A percentile compares a stretch with the other conserved stretches of the same genome.
Evolutionary conservation across 1,140 invertebrate species (phyloP).

Genomic region (Camponotus pennsylvanicus): DNA sequence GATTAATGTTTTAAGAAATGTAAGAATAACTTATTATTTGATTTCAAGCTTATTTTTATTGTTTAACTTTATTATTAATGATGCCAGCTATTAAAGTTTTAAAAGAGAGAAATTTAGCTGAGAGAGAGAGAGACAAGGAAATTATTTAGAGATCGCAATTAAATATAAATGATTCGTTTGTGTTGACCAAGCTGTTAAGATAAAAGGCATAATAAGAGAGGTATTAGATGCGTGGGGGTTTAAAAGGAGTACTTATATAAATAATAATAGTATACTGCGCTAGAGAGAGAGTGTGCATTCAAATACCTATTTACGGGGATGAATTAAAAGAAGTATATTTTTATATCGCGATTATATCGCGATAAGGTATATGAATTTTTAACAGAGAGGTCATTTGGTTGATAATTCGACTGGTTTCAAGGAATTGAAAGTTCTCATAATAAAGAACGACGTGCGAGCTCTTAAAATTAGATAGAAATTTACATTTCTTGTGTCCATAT

Average conservation of each 20-base stretch:
- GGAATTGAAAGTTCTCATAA: background rate
- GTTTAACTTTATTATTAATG: background rate
- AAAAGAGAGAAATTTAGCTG: slow-evolving; percentile 16
- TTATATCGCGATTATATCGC: slow-evolving; percentile 65
- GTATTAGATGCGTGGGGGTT: slow-evolving; percentile 19
- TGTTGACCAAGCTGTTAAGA: slow-evolving; percentile 52
- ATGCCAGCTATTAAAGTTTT: slow-evolving; percentile 45
- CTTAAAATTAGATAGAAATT: background rate
- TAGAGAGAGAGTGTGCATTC: slow-evolving; percentile 53
- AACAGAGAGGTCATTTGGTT: slow-evolving; percentile 52
- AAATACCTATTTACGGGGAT: slow-evolving; percentile 51
- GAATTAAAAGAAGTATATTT: slow-evolving; percentile 66
- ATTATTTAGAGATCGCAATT: slow-evolving; percentile 34
- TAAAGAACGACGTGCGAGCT: background rate
- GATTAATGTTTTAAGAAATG: background rate
- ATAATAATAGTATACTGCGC: slow-evolving; percentile 52
- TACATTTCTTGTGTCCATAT: background rate
- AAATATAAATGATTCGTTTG: slow-evolving; percentile 30
- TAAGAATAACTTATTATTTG: background rate
- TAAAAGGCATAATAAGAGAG: slow-evolving; percentile 43
- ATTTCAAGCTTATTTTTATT: background rate
- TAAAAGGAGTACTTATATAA: slow-evolving; percentile 34
- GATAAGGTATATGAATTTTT: slow-evolving; percentile 60
- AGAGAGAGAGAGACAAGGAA: no score
- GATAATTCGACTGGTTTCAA: slow-evolving; percentile 52